Conservation (phyloP, 35 echinoderm and acorn worm genomes). For the Hemicentrotus pulcherrimus region DNA sequence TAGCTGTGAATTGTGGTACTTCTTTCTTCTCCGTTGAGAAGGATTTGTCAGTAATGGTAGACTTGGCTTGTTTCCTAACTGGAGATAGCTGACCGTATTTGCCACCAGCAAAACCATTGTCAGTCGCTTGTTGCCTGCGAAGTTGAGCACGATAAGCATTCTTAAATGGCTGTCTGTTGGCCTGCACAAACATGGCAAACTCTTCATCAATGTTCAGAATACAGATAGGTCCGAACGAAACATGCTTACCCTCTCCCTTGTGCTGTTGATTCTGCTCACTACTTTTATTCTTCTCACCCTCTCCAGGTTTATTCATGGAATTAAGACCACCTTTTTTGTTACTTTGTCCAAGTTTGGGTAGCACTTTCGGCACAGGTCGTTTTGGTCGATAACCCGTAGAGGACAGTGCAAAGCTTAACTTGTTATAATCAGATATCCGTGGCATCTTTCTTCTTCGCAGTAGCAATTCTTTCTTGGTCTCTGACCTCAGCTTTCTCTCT, state of each 20-base stretch:
- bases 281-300: not conserved
- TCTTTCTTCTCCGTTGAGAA: not conserved
- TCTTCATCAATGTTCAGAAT: conserved; percentile 38
- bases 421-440: not conserved
- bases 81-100: not conserved
- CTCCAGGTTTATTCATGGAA: not conserved
- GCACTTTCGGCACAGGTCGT: not conserved
- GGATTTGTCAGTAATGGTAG: conserved; percentile 30
- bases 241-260: conserved; percentile 19
- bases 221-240: conserved; percentile 37
- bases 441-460: conserved; percentile 31
- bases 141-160: conserved; percentile 14
- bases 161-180: not conserved
- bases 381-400: not conserved
- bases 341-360: not conserved
- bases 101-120: not conserved
- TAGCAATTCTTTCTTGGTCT: conserved; percentile 41
- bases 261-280: not conserved
- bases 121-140: not conserved
- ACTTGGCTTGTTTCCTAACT: conserved; percentile 27
- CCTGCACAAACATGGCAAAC: conserved; percentile 17
- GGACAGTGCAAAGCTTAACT: not conserved
- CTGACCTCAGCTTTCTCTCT: conserved; percentile 36
- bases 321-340: not conserved
- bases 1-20: conserved; percentile 35